phyloP scores from a whole-genome alignment of 2,888 invertebrate genomes.

The Poecilus cupreus region DNA sequence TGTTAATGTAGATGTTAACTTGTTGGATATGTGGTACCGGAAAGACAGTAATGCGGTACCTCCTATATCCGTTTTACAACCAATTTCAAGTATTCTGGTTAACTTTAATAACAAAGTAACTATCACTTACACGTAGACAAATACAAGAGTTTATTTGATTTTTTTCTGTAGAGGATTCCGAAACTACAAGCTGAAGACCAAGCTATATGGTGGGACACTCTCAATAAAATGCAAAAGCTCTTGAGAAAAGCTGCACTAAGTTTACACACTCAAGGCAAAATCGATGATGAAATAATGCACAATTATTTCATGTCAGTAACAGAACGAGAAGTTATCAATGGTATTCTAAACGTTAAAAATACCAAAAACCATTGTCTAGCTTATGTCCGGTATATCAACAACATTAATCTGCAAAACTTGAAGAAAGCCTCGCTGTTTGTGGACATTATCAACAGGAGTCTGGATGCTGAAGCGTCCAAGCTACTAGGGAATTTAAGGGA shows the following conservation, averaged over 20 bases:
- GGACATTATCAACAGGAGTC: conserved; percentile 92
- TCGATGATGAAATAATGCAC: conserved; percentile 95
- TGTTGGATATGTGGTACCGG: conserved; percentile 96
- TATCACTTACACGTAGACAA: no score
- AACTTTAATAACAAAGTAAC: conserved; percentile 98
- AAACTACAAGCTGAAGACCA: conserved; percentile 97
- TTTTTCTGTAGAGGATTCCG: conserved; percentile 84
- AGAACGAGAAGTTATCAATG: conserved; percentile 97
- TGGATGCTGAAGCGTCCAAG: conserved; percentile 95
- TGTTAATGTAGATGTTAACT: conserved; percentile 86
- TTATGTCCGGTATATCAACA: conserved; percentile 96
- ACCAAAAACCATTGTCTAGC: conserved; percentile 97
- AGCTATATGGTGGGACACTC: conserved; percentile 98
- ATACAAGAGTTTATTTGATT: no score
- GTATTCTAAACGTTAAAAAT: conserved; percentile 93
- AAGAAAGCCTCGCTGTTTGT: conserved; percentile 96
- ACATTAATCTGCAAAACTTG: conserved; percentile 96
- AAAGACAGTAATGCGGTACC: conserved; percentile 98
- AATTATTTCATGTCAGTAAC: conserved; percentile 99
- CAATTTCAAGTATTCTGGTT: conserved; percentile 96
- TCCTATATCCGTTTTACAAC: conserved; percentile 94
- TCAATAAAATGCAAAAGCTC: conserved; percentile 95
- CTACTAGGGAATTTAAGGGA: conserved; percentile 92
- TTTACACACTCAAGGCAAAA: conserved; percentile 87
- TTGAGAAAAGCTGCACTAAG: conserved; percentile 93